phyloP scores from a whole-genome alignment of 2,113 vertebrate species.

The Orcinus orca region DNA sequence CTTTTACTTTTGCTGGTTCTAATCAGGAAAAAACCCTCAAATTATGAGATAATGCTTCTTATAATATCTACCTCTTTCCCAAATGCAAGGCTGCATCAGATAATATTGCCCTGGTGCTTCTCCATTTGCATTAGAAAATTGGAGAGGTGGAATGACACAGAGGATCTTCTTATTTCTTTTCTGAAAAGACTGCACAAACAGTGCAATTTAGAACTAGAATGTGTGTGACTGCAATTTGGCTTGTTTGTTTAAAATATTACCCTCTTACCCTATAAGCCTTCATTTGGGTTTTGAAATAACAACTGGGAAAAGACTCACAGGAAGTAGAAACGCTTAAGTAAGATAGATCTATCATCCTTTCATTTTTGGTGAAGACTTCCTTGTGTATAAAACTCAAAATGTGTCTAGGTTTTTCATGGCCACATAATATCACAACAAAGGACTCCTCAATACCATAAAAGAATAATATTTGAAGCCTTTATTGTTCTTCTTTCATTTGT shows the following conservation, averaged over 20 bases:
- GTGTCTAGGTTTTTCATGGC: background rate
- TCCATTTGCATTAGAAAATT: background rate
- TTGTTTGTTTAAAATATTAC: conserved; percentile 9
- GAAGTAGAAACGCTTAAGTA: background rate
- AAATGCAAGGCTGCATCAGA: background rate
- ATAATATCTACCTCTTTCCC: background rate
- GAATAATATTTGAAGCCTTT: background rate
- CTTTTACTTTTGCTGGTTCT: background rate
- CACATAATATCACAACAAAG: background rate
- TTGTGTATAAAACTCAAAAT: conserved; percentile 17
- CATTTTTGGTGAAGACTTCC: background rate
- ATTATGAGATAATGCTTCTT: background rate
- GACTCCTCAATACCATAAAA: background rate
- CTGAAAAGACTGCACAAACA: background rate
- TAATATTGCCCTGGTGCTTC: background rate
- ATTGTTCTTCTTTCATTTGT: background rate
- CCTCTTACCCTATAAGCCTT: background rate
- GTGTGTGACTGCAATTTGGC: background rate
- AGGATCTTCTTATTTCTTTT: background rate
- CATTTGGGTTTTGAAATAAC: background rate
- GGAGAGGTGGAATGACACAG: background rate
- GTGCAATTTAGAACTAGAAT: background rate
- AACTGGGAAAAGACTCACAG: background rate
- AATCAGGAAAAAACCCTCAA: background rate
- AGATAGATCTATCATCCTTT: background rate